Evolutionary conservation across 2,113 vertebrate genomes (phyloP).

Genomic region (Hiodon alosoides): DNA sequence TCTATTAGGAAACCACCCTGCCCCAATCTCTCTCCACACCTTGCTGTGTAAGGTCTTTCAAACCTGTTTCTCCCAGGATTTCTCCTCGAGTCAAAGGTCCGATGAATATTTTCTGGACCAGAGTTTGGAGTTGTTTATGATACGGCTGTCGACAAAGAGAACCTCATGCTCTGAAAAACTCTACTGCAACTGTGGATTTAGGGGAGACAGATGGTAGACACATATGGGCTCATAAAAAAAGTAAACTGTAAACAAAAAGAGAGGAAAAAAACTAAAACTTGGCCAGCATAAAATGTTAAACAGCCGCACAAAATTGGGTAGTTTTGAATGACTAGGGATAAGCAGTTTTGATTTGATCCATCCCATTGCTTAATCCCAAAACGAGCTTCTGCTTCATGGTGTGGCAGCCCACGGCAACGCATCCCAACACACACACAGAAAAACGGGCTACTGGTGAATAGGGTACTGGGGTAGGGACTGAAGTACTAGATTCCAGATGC

Average conservation of each 20-base stretch:
- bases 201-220: constrained; percentile 59
- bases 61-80: no score
- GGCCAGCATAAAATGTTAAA: constrained; percentile 21
- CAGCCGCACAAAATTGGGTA: constrained; percentile 8
- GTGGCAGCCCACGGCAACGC: constrained; percentile 52
- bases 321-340: constrained; percentile 22
- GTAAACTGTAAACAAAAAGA: constrained; percentile 33
- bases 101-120: neutral
- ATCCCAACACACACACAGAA: constrained; percentile 47
- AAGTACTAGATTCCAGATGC: neutral
- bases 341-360: neutral
- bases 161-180: neutral
- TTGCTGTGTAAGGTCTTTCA: no score
- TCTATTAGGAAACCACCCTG: no score
- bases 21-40: no score
- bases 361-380: neutral
- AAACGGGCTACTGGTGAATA: constrained; percentile 37
- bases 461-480: neutral
- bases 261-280: neutral
- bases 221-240: constrained; percentile 61
- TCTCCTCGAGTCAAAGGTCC: no score
- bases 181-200: constrained; percentile 30
- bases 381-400: neutral
- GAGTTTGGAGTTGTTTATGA: neutral
- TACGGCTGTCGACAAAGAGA: neutral